phyloP scores from a whole-genome alignment of 1,140 invertebrate genomes.

The Brachionus manjavacas region DNA sequence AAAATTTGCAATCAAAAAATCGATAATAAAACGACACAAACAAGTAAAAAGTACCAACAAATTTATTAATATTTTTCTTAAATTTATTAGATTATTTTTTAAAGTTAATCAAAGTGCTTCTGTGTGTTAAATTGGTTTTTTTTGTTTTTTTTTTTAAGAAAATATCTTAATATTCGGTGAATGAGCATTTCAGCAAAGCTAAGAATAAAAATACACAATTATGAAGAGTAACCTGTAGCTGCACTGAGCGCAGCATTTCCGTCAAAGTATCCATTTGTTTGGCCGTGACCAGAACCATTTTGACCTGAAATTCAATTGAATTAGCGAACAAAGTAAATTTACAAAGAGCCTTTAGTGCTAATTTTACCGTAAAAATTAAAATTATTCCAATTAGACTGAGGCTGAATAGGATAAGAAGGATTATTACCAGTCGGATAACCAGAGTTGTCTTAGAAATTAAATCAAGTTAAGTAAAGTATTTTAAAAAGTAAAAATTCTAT shows the following conservation, averaged over 20 bases:
- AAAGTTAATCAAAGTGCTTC: not conserved
- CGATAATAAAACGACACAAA: conserved; percentile 3
- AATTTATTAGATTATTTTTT: not conserved
- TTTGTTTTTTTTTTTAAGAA: not conserved
- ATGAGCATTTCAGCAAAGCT: not conserved
- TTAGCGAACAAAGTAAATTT: not conserved
- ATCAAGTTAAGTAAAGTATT: not conserved
- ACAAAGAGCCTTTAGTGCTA: not conserved
- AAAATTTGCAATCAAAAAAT: not conserved
- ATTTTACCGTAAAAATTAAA: not conserved
- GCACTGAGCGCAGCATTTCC: not conserved
- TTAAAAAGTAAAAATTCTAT: not conserved
- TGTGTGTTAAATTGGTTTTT: not conserved
- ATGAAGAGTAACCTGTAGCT: not conserved
- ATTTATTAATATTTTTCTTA: not conserved
- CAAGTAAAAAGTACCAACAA: not conserved
- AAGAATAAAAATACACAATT: not conserved
- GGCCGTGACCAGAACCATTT: not conserved
- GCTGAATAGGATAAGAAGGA: not conserved
- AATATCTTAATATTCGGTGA: not conserved
- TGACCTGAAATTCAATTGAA: not conserved
- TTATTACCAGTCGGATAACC: not conserved
- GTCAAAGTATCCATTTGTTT: not conserved
- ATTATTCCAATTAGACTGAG: not conserved
- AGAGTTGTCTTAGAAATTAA: not conserved